A percentile compares a stretch with the other conserved stretches of the same genome.
Evolutionary conservation across 2,797 vertebrate genomes (phyloP).

Genomic region (Bovichtus variegatus): DNA sequence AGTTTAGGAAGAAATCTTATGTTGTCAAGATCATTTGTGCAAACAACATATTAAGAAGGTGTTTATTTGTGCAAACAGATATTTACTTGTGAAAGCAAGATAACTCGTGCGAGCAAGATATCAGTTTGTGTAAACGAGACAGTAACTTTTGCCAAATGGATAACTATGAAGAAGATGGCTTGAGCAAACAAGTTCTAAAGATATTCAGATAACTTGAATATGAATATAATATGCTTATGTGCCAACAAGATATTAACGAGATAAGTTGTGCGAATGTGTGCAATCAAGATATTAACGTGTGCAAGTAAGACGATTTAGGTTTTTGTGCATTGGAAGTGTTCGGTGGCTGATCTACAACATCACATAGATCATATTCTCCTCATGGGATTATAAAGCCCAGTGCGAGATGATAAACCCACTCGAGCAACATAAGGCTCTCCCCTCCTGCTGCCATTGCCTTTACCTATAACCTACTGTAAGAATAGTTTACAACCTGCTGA

Average conservation of each 20-base stretch:
- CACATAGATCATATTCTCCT: not conserved
- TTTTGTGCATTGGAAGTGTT: not conserved
- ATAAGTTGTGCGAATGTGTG: not conserved
- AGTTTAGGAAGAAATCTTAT: no score
- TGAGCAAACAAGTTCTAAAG: not conserved
- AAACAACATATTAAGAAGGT: not conserved
- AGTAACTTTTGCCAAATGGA: not conserved
- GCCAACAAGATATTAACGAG: not conserved
- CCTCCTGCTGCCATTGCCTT: conserved; percentile 6
- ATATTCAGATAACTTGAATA: conserved; percentile 1
- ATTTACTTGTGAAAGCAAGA: not conserved
- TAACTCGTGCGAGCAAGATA: not conserved
- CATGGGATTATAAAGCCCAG: conserved; percentile 2
- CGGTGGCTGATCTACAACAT: not conserved
- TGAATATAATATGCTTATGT: not conserved
- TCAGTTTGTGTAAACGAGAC: not conserved
- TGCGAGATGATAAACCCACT: not conserved
- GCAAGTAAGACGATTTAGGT: not conserved
- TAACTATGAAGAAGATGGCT: not conserved
- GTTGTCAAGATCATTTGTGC: no score
- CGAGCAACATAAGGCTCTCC: not conserved
- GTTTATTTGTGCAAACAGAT: not conserved
- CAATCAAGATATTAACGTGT: not conserved
- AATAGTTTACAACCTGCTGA: not conserved
- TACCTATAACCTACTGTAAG: not conserved